Conservation (phyloP, 2,888 invertebrate species). For the Margaritifera margaritifera region DNA sequence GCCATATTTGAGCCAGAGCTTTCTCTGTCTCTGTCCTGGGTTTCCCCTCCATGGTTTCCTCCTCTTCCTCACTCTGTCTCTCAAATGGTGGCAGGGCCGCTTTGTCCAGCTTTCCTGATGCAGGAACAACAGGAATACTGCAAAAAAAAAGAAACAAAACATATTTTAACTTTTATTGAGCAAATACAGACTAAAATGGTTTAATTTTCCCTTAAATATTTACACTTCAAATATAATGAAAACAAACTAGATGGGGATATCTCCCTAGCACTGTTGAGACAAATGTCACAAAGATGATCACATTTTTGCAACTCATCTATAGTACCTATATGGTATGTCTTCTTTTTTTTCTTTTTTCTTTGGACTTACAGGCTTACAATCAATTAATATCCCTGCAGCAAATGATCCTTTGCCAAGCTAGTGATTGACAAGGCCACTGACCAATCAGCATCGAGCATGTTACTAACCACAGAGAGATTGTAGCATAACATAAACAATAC, state of each 20-base stretch:
- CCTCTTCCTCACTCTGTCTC: conserved; percentile 43
- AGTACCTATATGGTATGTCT: too few relatives aligned
- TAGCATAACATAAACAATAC: too few relatives aligned
- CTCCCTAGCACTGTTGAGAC: too few relatives aligned
- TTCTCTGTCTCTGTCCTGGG: conserved; percentile 71
- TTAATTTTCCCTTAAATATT: neutral
- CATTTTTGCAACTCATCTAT: too few relatives aligned
- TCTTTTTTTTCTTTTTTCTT: too few relatives aligned
- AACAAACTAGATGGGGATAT: neutral
- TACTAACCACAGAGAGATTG: too few relatives aligned
- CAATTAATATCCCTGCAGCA: too few relatives aligned
- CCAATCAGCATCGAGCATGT: too few relatives aligned
- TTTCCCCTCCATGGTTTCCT: conserved; percentile 62
- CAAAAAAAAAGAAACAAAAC: conserved; percentile 12
- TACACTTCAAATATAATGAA: neutral
- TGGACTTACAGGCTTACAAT: too few relatives aligned
- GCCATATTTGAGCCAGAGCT: conserved; percentile 69
- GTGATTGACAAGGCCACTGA: too few relatives aligned
- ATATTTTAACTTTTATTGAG: neutral
- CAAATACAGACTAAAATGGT: neutral
- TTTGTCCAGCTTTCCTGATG: conserved; percentile 73
- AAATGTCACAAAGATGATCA: too few relatives aligned
- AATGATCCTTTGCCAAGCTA: too few relatives aligned
- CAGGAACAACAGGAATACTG: conserved; percentile 72
- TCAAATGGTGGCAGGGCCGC: conserved; percentile 70